Conservation (phyloP, 2,113 vertebrate genomes). For the Serinus canaria region DNA sequence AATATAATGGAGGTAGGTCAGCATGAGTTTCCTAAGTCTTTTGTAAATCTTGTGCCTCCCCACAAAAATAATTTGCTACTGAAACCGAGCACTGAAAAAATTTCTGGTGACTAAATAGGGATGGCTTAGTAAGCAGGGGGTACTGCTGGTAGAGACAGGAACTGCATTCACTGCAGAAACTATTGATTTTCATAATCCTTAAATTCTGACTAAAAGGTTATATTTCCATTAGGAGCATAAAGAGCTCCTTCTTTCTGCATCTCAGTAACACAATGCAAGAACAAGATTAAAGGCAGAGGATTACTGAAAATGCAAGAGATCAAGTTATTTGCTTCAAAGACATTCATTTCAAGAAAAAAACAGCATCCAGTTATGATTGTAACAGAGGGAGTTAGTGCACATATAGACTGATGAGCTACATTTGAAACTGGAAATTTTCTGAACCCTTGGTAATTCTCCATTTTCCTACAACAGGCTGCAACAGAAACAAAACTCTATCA, state of each 20-base stretch:
- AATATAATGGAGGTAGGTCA: background rate
- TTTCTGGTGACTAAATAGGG: background rate
- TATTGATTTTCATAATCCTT: background rate
- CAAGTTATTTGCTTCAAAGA: background rate
- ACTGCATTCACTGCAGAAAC: background rate
- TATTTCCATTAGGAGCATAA: background rate
- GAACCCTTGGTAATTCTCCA: background rate
- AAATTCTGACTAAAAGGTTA: background rate
- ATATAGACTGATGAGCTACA: background rate
- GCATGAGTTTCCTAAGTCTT: background rate
- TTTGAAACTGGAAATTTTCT: background rate
- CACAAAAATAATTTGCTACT: background rate
- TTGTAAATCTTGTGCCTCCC: background rate
- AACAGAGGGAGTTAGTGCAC: background rate
- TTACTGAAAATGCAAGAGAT: background rate
- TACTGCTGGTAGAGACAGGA: background rate
- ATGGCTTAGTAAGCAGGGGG: background rate
- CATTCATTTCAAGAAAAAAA: background rate
- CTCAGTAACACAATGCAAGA: background rate
- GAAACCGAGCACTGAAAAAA: background rate
- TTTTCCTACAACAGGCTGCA: background rate
- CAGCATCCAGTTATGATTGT: background rate
- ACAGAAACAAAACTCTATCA: background rate
- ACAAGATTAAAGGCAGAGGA: background rate
- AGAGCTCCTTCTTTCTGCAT: background rate